These are phyloP conservation scores for Eutolmus rufibarbis DNA, from an alignment of 2,888 invertebrate species.

Conservation along the genomic window DNA sequence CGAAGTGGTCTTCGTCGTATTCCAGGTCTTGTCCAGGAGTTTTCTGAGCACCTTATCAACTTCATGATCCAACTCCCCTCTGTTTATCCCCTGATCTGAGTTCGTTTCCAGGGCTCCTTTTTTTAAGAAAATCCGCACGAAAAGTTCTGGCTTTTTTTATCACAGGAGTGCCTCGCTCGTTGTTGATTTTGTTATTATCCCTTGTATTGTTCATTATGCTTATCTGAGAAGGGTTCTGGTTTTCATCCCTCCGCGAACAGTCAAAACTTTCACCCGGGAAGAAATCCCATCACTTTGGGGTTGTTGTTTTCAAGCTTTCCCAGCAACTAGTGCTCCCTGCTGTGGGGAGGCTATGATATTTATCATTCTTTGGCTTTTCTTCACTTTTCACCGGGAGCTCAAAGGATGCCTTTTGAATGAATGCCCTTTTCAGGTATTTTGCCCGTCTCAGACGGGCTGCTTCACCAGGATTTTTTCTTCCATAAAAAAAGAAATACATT, in stretches of 20 bases:
- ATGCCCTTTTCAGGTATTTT: neutral
- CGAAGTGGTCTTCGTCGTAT: neutral
- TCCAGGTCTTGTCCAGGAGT: neutral
- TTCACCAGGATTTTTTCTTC: neutral
- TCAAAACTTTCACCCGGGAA: neutral
- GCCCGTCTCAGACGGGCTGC: neutral
- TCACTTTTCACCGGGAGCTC: neutral
- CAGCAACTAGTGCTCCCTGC: neutral
- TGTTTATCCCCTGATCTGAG: neutral
- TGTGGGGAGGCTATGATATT: neutral
- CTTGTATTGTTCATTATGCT: neutral
- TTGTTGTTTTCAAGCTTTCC: neutral
- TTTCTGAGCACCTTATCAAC: neutral
- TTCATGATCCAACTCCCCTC: neutral
- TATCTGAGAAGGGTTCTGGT: neutral
- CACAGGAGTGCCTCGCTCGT: neutral
- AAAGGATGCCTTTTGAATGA: neutral
- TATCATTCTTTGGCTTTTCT: neutral
- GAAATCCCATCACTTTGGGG: neutral
- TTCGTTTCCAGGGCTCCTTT: neutral
- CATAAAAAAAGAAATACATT: neutral
- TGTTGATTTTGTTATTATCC: neutral
- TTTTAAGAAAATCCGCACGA: neutral
- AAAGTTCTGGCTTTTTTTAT: neutral
- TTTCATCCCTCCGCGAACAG: neutral